Base-by-base conservation (phyloP, 2,113 vertebrate species). In the Salvelinus namaycush region DNA sequence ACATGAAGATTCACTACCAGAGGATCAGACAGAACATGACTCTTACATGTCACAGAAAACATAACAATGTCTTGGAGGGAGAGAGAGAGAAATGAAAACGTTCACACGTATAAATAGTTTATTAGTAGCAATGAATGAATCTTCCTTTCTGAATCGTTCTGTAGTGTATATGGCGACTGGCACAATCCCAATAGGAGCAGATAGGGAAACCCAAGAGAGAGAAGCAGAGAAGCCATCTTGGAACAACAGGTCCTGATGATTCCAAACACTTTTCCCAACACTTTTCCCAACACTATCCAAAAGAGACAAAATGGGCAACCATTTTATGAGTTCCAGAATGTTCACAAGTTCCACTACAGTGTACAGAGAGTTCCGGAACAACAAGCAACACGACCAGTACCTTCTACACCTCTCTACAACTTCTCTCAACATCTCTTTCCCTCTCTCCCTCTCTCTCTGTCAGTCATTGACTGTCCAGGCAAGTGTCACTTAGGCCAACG, bases 61-160 rank as follows among this genome's bases (percentile, higher is more conserved):
- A 79, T 81, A 68, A 87, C 87, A 91, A 89, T 79, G 86, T 82
- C 73, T 20, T 20, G 29, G 88, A 88, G 86, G 78, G 88, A 89
- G 82, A 77, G n/a, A n/a, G n/a, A n/a, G 77, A 85, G 79, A 89
- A 83, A 86, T 76, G 49, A 72, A 89, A 90, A 85, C 57, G 81
- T 91, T 88, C 83, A 88, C 70, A 81, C 83, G 66, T 89, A 93
- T 93, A 93, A 93, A 93, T 92, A 93, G 89, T 93, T 92, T 90
- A 85, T 88, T 87, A 87, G 89, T 81, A 81, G 86, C 78, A 76
- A 22, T 72, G 70, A 70, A 34, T 85, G 69, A 70, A 34, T 85
- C 81, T 83, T 85, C 79, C 78, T 79, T 85, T 84, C 81, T 51
- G 81, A 65, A 75, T 81, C 79, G 5, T 68, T 83, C 74, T 89